Base-by-base conservation (phyloP, 2,113 vertebrate genomes). In the Ctenomys sociabilis region DNA sequence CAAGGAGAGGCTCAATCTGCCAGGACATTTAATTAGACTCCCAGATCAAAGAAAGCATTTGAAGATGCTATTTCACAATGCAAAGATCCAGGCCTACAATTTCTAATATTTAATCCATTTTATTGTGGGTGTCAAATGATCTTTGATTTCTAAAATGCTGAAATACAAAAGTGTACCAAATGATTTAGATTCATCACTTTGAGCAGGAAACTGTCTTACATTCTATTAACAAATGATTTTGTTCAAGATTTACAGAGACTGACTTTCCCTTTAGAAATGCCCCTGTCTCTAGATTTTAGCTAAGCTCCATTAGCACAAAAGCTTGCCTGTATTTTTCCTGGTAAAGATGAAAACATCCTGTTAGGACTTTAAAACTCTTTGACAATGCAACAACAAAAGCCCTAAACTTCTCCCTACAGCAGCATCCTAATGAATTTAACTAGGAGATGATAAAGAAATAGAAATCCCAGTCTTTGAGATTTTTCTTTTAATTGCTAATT, bases 301-400 rank as follows among this genome's bases (percentile, higher is more conserved):
- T 40, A 4, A 75, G 61, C 30, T 80, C 88, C 88, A 19, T 49
- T 11, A 91, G 77, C 91, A 95, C 94, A 78, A 92, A 96, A 93
- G 82, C 8, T n/a, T 24, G 66, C 83, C 77, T 59, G 88, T 77
- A 66, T 84, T 75, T 91, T 87, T 40, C 88, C 84, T 73, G 45
- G 21, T 35, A 64, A 90, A 82, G 85, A 90, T 83, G 54, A 93
- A 94, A 89, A 94, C 78, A 97, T 89, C 93, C 89, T 96, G 91
- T 57, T 85, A 72, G 87, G 35, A n/a, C 82, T 77, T 93, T 90
- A 43, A 85, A 96, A 93, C 77, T 61, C 77, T 93, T 66, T 72
- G 75, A 49, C 80, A 45, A 85, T 54, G 70, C 35, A 72, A 61
- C 45, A 66, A 61, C 91, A 57, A 40, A 89, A 83, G 89, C 94